Percentiles rank a stretch among this genome's conserved stretches.
Evolutionary conservation across 2,113 vertebrate species (phyloP).

Genomic region (Stegostoma tigrinum): DNA sequence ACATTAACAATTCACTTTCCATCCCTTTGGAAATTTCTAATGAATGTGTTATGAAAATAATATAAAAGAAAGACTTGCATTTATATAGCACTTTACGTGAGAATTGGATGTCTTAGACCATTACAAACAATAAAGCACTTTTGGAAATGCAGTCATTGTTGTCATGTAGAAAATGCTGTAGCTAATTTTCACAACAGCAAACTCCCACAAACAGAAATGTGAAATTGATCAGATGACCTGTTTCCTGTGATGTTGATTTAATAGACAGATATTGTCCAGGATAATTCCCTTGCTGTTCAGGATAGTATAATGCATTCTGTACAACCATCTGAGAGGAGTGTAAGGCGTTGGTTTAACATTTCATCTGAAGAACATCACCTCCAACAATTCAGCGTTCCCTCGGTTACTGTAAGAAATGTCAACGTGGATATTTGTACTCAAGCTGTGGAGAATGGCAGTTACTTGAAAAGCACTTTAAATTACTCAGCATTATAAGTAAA

Average conservation of each 20-base stretch:
- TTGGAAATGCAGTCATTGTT: neutral
- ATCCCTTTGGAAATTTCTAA: neutral
- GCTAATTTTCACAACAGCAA: neutral
- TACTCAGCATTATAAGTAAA: neutral
- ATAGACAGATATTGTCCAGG: neutral
- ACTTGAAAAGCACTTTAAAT: neutral
- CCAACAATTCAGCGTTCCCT: neutral
- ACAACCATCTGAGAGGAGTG: neutral
- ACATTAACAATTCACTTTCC: neutral
- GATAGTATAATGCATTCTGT: neutral
- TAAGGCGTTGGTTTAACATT: neutral
- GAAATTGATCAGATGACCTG: neutral
- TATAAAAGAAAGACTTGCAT: neutral
- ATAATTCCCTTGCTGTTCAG: neutral
- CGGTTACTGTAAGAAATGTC: too few species aligned
- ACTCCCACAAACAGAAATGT: neutral
- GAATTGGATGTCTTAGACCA: too few species aligned
- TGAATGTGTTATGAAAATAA: neutral
- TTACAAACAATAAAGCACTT: too few species aligned
- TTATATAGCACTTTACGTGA: neutral
- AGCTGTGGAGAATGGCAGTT: neutral
- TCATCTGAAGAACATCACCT: neutral
- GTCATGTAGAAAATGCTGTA: neutral
- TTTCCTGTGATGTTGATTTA: neutral
- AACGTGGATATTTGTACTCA: neutral